phyloP scores from a whole-genome alignment of 2,797 vertebrate genomes.

The Borostomias antarcticus region DNA sequence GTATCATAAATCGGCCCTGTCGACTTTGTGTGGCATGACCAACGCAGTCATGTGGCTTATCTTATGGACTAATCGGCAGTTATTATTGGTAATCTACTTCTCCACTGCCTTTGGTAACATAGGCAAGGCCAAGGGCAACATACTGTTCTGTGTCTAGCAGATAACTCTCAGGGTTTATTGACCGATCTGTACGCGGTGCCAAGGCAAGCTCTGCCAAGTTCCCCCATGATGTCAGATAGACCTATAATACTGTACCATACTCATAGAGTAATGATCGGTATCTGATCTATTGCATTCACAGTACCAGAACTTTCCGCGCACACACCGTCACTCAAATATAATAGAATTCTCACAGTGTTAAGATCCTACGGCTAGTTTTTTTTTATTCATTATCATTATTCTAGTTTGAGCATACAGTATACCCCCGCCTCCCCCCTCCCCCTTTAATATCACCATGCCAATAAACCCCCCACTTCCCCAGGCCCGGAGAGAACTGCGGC shows the following conservation, averaged over 20 bases:
- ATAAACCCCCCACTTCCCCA: slow-evolving; percentile 64
- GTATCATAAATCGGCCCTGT: slow-evolving; percentile 2
- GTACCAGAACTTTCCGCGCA: neutral
- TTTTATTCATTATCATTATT: neutral
- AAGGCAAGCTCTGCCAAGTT: neutral
- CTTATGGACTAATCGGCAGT: neutral
- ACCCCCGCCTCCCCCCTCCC: slow-evolving; percentile 9
- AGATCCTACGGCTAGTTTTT: neutral
- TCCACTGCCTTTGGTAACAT: too few relatives aligned
- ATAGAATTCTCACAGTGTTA: too few relatives aligned
- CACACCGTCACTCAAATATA: too few relatives aligned
- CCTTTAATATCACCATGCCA: slow-evolving; percentile 44
- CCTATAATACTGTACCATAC: neutral
- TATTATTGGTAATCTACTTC: neutral
- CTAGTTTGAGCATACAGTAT: neutral
- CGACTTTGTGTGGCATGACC: neutral
- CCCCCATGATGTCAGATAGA: neutral
- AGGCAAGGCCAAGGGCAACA: neutral
- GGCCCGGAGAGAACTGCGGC: slow-evolving; percentile 94
- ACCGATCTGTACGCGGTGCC: neutral
- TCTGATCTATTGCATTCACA: too few relatives aligned
- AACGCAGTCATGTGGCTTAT: neutral
- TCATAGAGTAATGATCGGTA: neutral
- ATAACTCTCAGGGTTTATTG: neutral
- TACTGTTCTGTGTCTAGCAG: neutral